Conservation (phyloP, 1,140 invertebrate species). For the Eriosoma lanigerum region DNA sequence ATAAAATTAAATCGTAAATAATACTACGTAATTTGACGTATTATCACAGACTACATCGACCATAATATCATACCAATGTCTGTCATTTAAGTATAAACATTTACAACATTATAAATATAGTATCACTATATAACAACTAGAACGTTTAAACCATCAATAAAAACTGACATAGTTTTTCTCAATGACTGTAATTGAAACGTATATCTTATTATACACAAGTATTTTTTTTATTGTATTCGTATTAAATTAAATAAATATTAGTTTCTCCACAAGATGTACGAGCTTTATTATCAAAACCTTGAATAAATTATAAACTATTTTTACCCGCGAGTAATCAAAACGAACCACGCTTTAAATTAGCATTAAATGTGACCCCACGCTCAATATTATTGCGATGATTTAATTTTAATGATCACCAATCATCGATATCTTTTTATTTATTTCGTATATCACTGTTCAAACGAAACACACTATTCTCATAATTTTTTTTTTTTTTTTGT, state of each 20-base stretch:
- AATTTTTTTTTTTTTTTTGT: too few relatives aligned
- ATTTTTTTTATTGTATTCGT: background rate
- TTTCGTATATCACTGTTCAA: too few relatives aligned
- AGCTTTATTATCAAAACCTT: background rate
- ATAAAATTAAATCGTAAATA: too few relatives aligned
- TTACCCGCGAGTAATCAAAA: background rate
- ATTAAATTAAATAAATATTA: background rate
- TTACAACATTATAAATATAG: background rate
- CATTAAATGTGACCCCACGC: background rate
- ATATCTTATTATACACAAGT: background rate
- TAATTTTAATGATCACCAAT: background rate
- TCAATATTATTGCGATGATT: background rate
- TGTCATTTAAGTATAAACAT: background rate
- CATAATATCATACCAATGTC: background rate
- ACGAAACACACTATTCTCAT: too few relatives aligned
- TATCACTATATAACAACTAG: too few relatives aligned
- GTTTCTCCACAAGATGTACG: background rate
- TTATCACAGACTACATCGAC: background rate
- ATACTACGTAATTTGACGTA: too few relatives aligned
- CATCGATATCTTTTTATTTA: too few relatives aligned
- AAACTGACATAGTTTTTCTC: background rate
- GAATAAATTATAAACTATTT: constrained; percentile 6
- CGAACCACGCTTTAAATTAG: background rate
- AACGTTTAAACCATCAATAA: too few relatives aligned
- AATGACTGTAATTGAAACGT: background rate